phyloP scores from a whole-genome alignment of 2,113 vertebrate genomes.

The Porphyrio hochstetteri region DNA sequence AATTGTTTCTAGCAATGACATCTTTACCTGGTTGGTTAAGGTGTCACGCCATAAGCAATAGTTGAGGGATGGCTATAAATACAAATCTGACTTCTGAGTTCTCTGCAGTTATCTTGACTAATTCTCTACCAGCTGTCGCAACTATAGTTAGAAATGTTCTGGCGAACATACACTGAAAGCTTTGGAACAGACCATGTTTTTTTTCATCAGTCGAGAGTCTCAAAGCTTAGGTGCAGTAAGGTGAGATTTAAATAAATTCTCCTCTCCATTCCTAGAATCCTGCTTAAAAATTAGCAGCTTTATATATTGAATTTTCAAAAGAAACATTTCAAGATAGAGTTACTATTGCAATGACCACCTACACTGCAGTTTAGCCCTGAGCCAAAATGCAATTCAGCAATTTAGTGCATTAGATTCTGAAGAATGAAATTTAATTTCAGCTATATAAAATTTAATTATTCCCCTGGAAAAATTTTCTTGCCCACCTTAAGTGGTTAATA shows the following conservation, averaged over 20 bases:
- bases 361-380: not conserved
- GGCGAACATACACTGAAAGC: not conserved
- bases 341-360: not conserved
- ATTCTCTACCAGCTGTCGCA: not conserved
- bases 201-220: not conserved
- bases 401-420: not conserved
- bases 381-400: not conserved
- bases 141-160: not conserved
- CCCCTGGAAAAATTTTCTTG: not conserved
- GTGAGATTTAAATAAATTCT: not conserved
- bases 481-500: not conserved
- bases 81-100: not conserved
- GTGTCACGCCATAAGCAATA: not conserved
- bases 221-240: not conserved
- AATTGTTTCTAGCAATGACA: not conserved
- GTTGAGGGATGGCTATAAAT: not conserved
- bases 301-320: not conserved
- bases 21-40: not conserved
- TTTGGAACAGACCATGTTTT: not conserved
- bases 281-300: not conserved
- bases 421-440: not conserved
- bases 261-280: not conserved
- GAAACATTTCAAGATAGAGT: not conserved
- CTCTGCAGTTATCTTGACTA: not conserved
- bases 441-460: not conserved